A percentile compares a stretch with the other conserved stretches of the same genome.
phyloP scores from a whole-genome alignment of 2,113 vertebrate genomes.

The Engraulis encrasicolus region DNA sequence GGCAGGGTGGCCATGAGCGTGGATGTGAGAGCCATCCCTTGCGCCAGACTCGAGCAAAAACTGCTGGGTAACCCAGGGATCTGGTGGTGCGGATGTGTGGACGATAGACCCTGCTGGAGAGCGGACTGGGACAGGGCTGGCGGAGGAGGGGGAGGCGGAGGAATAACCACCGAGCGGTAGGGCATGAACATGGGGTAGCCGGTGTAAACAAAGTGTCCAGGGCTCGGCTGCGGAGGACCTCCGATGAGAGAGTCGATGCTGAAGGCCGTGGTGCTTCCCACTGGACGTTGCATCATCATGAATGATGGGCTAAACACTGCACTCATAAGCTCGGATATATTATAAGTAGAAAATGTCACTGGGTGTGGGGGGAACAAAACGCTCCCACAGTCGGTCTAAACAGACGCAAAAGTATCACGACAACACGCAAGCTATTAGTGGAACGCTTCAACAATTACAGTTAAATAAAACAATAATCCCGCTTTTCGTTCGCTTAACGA shows the following conservation, averaged over 20 bases:
- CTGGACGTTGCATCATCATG: conserved; percentile 95
- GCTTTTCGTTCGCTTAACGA: conserved; percentile 2
- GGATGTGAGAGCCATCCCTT: conserved; percentile 94
- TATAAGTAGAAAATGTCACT: neutral
- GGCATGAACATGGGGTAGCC: conserved; percentile 98
- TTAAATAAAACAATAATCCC: neutral
- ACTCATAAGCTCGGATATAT: conserved; percentile 79
- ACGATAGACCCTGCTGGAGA: conserved; percentile 79
- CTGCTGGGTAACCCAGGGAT: conserved; percentile 84
- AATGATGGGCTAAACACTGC: conserved; percentile 85
- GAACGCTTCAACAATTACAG: neutral
- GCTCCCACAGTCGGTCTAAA: neutral
- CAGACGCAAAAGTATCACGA: neutral
- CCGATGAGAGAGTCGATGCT: conserved; percentile 96
- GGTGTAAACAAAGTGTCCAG: conserved; percentile 91
- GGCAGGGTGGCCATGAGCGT: conserved; percentile 93
- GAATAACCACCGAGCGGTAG: conserved; percentile 91
- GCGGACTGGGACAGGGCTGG: conserved; percentile 73
- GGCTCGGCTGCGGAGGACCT: conserved; percentile 86
- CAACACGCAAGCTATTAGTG: neutral
- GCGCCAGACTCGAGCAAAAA: conserved; percentile 92
- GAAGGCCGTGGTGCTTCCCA: conserved; percentile 92
- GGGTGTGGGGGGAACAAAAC: neutral
- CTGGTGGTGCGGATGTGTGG: conserved; percentile 83
- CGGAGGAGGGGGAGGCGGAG: conserved; percentile 87